phyloP scores from a whole-genome alignment of 2,888 invertebrate species.

The Drosophila prostipennis region DNA sequence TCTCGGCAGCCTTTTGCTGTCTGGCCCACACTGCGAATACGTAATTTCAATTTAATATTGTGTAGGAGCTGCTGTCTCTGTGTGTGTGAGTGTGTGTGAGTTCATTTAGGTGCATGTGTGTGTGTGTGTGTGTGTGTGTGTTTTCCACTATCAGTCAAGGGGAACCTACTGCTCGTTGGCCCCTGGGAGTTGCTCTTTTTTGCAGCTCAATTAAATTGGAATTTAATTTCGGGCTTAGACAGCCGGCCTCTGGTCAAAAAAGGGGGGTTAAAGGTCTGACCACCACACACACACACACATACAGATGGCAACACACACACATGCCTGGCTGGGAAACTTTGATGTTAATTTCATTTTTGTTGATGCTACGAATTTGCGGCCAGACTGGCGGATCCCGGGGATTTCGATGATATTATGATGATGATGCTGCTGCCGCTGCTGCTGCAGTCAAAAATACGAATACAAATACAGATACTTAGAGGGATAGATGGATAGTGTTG shows the following conservation, averaged over 20 bases:
- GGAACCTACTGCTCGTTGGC: constrained; percentile 34
- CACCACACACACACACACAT: constrained; percentile 10
- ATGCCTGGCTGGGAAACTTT: constrained; percentile 54
- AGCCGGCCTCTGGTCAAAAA: constrained; percentile 36
- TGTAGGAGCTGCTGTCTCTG: constrained; percentile 21
- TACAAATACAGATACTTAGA: constrained; percentile 26
- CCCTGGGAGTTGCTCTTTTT: constrained; percentile 52
- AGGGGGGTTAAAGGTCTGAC: constrained; percentile 10
- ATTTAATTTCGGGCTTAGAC: constrained; percentile 76
- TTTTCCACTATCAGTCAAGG: constrained; percentile 59
- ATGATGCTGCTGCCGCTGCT: constrained; percentile 13
- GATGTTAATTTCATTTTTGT: constrained; percentile 76
- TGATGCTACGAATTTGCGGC: constrained; percentile 64
- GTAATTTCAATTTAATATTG: constrained; percentile 74
- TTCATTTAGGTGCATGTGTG: constrained; percentile 24
- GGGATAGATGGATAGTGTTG: constrained; percentile 43
- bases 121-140: constrained; percentile 36
- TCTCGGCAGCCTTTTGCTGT: constrained; percentile 21
- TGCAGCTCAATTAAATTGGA: constrained; percentile 81
- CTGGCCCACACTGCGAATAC: constrained; percentile 52
- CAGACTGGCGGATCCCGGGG: constrained; percentile 30
- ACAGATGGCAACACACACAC: constrained; percentile 6
- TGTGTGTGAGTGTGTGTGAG: background rate
- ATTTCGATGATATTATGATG: constrained; percentile 12
- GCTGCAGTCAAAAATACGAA: constrained; percentile 16